Evolutionary conservation across 2,797 vertebrate genomes (phyloP), one percentile per base, ranked within the genome.

Genomic region (Decapterus maruadsi): DNA sequence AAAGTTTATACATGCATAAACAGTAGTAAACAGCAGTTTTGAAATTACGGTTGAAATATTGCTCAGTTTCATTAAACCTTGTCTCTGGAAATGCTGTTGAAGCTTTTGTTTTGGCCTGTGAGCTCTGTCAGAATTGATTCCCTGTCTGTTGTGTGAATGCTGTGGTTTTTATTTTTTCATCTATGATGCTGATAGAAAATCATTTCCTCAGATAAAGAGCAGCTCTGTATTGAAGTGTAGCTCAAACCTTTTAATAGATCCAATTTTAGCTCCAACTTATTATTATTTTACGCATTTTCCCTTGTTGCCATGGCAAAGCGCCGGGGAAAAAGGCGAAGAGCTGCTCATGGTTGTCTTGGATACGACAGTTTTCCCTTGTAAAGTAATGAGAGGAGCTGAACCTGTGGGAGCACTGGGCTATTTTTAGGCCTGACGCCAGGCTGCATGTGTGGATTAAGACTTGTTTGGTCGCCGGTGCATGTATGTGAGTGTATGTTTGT

Each of bases 261-360:
- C 85, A 77, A 64, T 86, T 90, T 86, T 66, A 86, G 83, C 77
- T 87, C 71, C 77, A 75, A 80, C 86, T 89, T 89, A 92, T 95
- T 89, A 93, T 93, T 94, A 94, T 94, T 94, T 94, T 91, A 94
- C 90, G 84, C 85, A 87, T 90, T 94, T 93, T 91, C 75, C 92
- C 92, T 92, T 85, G 95, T 95, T 95, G 91, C 94, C 91, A 95
- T 95, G 94, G 93, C 71, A 69, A 95, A 89, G 87, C 46, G 10
- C 80, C 17, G 82, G 82, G 81, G 77, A 81, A 82, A 80, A 77
- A 82, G 67, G 64, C 60, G 26, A 84, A 53, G 83, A 77, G 81
- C 78, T 84, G 89, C 93, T 91, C 88, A 63, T 40, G 89, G 94
- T 96, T 95, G 94, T 95, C 94, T 94, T 95, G 95, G 95, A 94